phyloP scores from a whole-genome alignment of 2,797 vertebrate species.

The Typhlichthys eigenmanni region DNA sequence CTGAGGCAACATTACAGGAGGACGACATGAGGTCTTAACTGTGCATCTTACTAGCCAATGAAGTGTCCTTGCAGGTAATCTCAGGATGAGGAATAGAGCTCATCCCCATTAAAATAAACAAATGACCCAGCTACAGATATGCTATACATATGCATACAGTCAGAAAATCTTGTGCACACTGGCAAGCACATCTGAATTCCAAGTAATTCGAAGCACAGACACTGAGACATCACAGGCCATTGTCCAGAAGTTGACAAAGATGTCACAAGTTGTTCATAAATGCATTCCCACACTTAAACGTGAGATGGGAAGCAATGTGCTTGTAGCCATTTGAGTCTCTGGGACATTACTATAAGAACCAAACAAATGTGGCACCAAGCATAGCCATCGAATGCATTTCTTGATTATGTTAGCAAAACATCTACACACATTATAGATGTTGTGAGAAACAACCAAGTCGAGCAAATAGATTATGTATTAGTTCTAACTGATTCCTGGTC shows the following conservation, averaged over 20 bases:
- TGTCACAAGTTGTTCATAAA: conserved; percentile 4
- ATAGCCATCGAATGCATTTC: no score
- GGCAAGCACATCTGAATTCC: conserved; percentile 15
- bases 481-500: no score
- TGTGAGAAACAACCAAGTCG: no score
- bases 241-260: not conserved
- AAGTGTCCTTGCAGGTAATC: not conserved
- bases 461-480: no score
- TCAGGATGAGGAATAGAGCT: not conserved
- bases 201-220: conserved; percentile 14
- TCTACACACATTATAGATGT: no score
- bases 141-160: not conserved
- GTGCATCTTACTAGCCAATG: not conserved
- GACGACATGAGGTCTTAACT: not conserved
- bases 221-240: not conserved
- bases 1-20: not conserved
- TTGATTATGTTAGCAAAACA: no score
- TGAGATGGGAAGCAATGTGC: conserved; percentile 1
- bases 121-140: not conserved
- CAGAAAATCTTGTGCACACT: conserved; percentile 28
- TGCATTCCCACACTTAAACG: not conserved
- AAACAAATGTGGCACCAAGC: not conserved
- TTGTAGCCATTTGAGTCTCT: conserved; percentile 7
- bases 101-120: not conserved
- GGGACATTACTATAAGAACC: not conserved